Percentiles rank a stretch among this genome's conserved stretches.
These are phyloP conservation scores for Scaptomyza reducta DNA, from an alignment of 2,888 invertebrate genomes.

Conservation along the genomic window DNA sequence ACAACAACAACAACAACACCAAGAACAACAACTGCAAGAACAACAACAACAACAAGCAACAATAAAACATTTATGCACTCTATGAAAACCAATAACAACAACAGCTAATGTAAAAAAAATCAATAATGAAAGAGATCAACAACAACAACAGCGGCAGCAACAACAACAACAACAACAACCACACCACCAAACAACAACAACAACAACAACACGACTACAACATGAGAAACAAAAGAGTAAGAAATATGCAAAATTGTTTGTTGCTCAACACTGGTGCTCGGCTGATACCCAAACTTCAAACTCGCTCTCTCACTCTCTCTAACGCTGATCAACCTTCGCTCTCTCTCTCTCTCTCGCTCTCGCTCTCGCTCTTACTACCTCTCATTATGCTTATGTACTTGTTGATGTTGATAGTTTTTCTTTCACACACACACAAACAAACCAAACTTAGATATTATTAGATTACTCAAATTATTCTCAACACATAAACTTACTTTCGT, in stretches of 20 bases:
- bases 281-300: slow-evolving; percentile 1
- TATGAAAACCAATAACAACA: slow-evolving; percentile 4
- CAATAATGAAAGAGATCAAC: not conserved
- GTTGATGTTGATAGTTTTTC: slow-evolving; percentile 20
- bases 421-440: not conserved
- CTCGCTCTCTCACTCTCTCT: slow-evolving; percentile 11
- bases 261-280: slow-evolving; percentile 25
- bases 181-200: slow-evolving; percentile 10
- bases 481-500: not conserved
- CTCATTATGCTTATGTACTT: slow-evolving; percentile 3
- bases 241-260: slow-evolving; percentile 12
- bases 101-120: not conserved
- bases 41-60: slow-evolving; percentile 6
- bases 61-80: slow-evolving; percentile 2
- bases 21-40: slow-evolving; percentile 9
- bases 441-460: not conserved
- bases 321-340: slow-evolving; percentile 8
- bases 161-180: slow-evolving; percentile 14
- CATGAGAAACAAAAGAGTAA: slow-evolving; percentile 33
- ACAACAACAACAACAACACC: slow-evolving; percentile 6
- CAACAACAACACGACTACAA: slow-evolving; percentile 4
- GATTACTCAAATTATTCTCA: not conserved
- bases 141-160: not conserved
- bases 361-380: slow-evolving; percentile 7
- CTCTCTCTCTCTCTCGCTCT: slow-evolving; percentile 6